phyloP scores from a whole-genome alignment of 2,888 invertebrate genomes.

The Entomobrya proxima region DNA sequence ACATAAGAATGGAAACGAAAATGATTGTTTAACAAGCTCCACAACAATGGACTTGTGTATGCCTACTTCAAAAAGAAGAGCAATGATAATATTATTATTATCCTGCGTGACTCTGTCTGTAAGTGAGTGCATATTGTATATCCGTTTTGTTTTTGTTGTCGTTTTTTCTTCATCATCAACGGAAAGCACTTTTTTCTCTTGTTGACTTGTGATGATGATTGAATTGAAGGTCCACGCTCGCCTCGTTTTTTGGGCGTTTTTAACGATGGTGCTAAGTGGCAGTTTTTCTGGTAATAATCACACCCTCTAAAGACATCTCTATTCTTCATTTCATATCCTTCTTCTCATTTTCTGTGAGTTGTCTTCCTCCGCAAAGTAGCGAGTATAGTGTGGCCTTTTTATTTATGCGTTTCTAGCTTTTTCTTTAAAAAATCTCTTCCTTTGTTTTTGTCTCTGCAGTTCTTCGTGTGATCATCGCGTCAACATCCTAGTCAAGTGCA shows the following conservation, averaged over 20 bases:
- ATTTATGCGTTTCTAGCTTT: too few species aligned
- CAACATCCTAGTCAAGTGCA: too few species aligned
- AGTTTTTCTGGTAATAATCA: constrained; percentile 58
- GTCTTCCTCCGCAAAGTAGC: not conserved
- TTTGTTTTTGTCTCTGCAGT: too few species aligned
- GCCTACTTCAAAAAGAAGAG: too few species aligned
- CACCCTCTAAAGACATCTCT: constrained; percentile 61
- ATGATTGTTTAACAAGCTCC: constrained; percentile 23
- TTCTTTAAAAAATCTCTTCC: too few species aligned
- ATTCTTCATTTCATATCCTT: constrained; percentile 39
- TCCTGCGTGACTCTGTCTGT: not conserved
- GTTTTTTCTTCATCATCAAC: too few species aligned
- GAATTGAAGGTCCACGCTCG: constrained; percentile 48
- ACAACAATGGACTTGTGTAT: too few species aligned
- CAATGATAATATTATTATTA: not conserved
- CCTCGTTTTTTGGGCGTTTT: constrained; percentile 58
- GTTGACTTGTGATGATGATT: constrained; percentile 6
- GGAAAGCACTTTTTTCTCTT: too few species aligned
- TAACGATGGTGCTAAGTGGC: constrained; percentile 63
- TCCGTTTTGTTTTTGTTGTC: not conserved
- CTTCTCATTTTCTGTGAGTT: not conserved
- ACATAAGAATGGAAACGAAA: constrained; percentile 3
- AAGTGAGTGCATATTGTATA: not conserved
- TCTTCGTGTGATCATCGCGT: too few species aligned
- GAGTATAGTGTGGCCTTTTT: too few species aligned